Conservation (phyloP, 2,888 invertebrate genomes). For the Drosophila anomelani region DNA sequence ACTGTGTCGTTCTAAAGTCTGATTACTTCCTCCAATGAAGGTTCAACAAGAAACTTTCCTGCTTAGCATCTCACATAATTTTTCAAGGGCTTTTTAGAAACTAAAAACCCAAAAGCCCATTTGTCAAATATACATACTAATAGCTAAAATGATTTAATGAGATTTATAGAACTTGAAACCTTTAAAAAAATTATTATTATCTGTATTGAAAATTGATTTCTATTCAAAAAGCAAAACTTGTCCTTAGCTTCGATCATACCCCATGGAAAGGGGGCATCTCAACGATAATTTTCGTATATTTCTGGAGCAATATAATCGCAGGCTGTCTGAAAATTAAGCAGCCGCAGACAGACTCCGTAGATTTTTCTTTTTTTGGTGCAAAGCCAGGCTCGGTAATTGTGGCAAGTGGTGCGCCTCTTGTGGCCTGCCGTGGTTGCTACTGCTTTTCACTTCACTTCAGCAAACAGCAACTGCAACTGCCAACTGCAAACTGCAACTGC, state of each 20-base stretch:
- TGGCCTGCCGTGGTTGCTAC: constrained; percentile 45
- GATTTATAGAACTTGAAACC: not conserved
- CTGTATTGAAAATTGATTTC: not conserved
- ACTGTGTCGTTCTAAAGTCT: not conserved
- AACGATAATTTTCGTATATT: constrained; percentile 73
- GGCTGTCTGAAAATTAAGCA: constrained; percentile 72
- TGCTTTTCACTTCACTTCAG: constrained; percentile 31
- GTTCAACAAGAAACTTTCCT: no score
- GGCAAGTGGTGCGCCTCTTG: constrained; percentile 71
- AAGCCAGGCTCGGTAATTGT: constrained; percentile 67
- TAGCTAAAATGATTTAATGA: not conserved
- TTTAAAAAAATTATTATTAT: not conserved
- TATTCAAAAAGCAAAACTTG: no score
- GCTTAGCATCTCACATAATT: not conserved
- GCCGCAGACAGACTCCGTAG: constrained; percentile 32
- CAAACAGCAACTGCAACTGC: constrained; percentile 24
- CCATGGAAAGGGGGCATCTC: not conserved
- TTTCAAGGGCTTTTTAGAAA: not conserved
- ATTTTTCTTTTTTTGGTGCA: constrained; percentile 10
- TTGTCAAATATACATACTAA: not conserved
- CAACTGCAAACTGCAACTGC: constrained; percentile 23
- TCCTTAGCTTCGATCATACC: not conserved
- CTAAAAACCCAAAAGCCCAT: not conserved
- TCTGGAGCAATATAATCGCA: constrained; percentile 82
- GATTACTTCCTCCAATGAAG: not conserved